Evolutionary conservation across 2,888 invertebrate species (phyloP).

Genomic region (Cordylochernes scorpioides): DNA sequence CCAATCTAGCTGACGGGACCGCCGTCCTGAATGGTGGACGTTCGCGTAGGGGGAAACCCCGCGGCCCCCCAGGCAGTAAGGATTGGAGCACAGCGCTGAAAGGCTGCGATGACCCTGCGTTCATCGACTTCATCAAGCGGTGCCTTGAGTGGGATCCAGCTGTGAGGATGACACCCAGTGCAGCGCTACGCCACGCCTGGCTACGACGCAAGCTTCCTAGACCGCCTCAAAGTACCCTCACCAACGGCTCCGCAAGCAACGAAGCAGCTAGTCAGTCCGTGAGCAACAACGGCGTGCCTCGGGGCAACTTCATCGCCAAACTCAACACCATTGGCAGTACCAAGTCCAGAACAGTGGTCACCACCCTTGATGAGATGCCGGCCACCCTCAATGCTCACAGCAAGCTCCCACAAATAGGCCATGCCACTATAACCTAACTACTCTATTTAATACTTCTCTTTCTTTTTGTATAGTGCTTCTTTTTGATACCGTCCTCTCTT

Average conservation of each 20-base stretch:
- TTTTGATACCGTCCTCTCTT: too few species aligned
- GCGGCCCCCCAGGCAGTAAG: slow-evolving; percentile 82
- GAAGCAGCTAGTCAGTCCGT: slow-evolving; percentile 9
- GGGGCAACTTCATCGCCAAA: too few species aligned
- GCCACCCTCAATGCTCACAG: too few species aligned
- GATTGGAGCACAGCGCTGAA: slow-evolving; percentile 53
- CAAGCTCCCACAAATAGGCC: too few species aligned
- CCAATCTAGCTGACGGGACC: slow-evolving; percentile 58
- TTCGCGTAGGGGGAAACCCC: slow-evolving; percentile 71
- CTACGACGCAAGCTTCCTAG: slow-evolving; percentile 28
- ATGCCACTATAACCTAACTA: too few species aligned
- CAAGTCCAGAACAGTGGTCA: too few species aligned
- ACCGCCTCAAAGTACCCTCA: slow-evolving; percentile 14
- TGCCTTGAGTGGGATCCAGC: slow-evolving; percentile 96
- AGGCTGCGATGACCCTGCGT: slow-evolving; percentile 54
- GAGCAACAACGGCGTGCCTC: too few species aligned
- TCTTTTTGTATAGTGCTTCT: too few species aligned
- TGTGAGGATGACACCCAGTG: slow-evolving; percentile 61
- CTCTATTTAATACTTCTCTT: too few species aligned
- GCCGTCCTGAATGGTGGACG: slow-evolving; percentile 64
- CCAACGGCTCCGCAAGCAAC: slow-evolving; percentile 12
- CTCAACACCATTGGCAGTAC: too few species aligned
- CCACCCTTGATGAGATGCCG: too few species aligned
- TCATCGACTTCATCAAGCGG: slow-evolving; percentile 79
- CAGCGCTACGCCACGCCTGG: slow-evolving; percentile 71